A percentile compares a stretch with the other conserved stretches of the same genome.
These are phyloP conservation scores for Adineta ricciae DNA, from an alignment of 2,888 invertebrate species.

Conservation along the genomic window DNA sequence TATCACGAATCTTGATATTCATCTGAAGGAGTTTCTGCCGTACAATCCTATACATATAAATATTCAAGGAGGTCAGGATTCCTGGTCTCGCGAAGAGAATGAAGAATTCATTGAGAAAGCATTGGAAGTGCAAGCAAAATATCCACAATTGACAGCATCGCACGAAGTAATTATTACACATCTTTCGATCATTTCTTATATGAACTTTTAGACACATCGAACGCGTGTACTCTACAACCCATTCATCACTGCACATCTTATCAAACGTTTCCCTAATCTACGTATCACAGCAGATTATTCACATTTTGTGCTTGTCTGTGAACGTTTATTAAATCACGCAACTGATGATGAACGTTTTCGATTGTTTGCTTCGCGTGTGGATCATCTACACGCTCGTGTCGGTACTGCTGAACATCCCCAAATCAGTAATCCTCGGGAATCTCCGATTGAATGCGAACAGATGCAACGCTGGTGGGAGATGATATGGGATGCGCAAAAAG, in stretches of 20 bases:
- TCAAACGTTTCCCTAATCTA: not conserved
- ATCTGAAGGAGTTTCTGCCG: not conserved
- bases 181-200: no score
- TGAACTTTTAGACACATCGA: not conserved
- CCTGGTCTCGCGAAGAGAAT: not conserved
- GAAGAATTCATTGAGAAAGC: not conserved
- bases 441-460: not conserved
- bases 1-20: not conserved
- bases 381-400: slow-evolving; percentile 4
- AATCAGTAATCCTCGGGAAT: not conserved
- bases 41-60: not conserved
- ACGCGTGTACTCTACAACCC: not conserved
- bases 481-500: not conserved
- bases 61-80: slow-evolving; percentile 7
- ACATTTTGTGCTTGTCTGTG: not conserved
- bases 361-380: not conserved
- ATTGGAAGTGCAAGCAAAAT: not conserved
- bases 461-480: not conserved
- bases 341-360: slow-evolving; percentile 13
- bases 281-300: slow-evolving; percentile 2
- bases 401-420: not conserved
- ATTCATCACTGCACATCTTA: not conserved
- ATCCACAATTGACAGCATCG: not conserved
- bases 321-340: not conserved
- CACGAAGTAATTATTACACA: not conserved